Conservation (phyloP, 1,140 invertebrate genomes). For the Diachasma alloeum region DNA sequence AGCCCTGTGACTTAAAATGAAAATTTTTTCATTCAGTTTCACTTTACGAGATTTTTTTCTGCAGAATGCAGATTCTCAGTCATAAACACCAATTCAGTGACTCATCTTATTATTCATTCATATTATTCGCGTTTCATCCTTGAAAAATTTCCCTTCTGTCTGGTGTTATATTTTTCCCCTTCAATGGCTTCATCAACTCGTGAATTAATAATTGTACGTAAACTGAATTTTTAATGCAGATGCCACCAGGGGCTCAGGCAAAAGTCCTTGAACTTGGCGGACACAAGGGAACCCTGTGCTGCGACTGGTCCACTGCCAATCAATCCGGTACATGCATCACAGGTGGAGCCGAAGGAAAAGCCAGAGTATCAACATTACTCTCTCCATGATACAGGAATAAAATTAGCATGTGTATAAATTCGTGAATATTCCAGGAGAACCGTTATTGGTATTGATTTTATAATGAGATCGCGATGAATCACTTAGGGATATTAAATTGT, state of each 20-base stretch:
- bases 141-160: background rate
- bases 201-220: background rate
- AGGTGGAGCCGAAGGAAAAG: constrained; percentile 70
- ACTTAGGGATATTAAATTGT: constrained; percentile 24
- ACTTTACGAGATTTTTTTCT: too few relatives aligned
- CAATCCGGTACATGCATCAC: constrained; percentile 72
- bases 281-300: constrained; percentile 68
- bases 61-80: too few relatives aligned
- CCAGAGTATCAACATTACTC: constrained; percentile 70
- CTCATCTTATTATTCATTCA: too few relatives aligned
- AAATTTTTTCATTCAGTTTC: too few relatives aligned
- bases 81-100: too few relatives aligned
- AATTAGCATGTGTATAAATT: constrained; percentile 61
- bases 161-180: background rate
- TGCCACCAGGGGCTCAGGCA: constrained; percentile 57
- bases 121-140: too few relatives aligned
- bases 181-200: background rate
- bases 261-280: constrained; percentile 68
- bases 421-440: constrained; percentile 37
- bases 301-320: constrained; percentile 73
- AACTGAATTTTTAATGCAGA: constrained; percentile 44
- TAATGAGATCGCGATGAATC: background rate
- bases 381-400: constrained; percentile 63
- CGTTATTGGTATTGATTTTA: background rate
- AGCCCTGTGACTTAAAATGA: too few relatives aligned